phyloP scores from a whole-genome alignment of 2,113 vertebrate species.

The Felis catus region F.catus_Fca126_mat1.0 CM031417.1:899001-899500 shows the following conservation, averaged over 20 bases:
- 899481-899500: too few species aligned
- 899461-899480: too few species aligned
- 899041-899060: not conserved
- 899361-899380: not conserved
- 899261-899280: constrained; percentile 56
- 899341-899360: not conserved
- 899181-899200: not conserved
- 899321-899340: not conserved
- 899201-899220: not conserved
- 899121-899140: not conserved
- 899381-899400: not conserved
- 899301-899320: constrained; percentile 56
- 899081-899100: not conserved
- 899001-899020: not conserved
- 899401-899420: not conserved
- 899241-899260: not conserved
- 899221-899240: too few species aligned
- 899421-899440: too few species aligned
- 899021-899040: not conserved
- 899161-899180: not conserved
- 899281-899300: not conserved
- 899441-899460: too few species aligned
- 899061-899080: not conserved
- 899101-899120: not conserved
- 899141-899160: not conserved